Evolutionary conservation across 2,797 vertebrate genomes (phyloP), one percentile per base, ranked within the genome.

Genomic region (Rhabdomys pumilio): DNA sequence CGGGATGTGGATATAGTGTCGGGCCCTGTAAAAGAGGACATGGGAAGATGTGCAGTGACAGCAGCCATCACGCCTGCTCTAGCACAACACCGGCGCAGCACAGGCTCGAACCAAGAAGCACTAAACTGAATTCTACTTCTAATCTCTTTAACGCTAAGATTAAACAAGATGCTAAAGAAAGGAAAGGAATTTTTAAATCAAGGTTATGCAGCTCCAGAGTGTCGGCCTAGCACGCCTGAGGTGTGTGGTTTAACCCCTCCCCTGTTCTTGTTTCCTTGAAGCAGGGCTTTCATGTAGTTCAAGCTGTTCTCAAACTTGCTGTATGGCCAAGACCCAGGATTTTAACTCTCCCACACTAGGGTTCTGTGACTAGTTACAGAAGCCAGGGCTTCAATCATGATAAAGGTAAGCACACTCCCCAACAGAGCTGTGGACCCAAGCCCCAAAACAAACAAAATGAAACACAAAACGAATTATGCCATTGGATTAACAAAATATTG

Each of bases 1-100:
- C 0, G 99, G 99, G 53, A 99, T 99, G 93, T 99, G 99, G 98
- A 99, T 99, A 97, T 99, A 99, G 98, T 99, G 99, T 95, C 99
- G 99, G 12, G 99, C 98, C 97, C 99, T 99, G 98, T 6, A 96
- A 94, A 93, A 26, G 93, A 96, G 73, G 59, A 47, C 20, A 57
- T 19, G 65, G 75, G 22, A 44, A 55, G 50, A 1, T 10, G 10
- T 22, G 26, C 81, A 14, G n/a, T 26, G 29, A 81, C 31, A 7
- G 31, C 19, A 20, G 24, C 6, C 69, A 34, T 38, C 8, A 20
- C 11, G 9, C 41, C 55, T 17, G 63, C 53, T n/a, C 20, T 13
- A 9, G 47, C 53, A 53, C 26, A 19, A 44, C 0, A 31, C 55
- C 19, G 53, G 38, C 44, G 10, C 10, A 14, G 4, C 57, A 12